Evolutionary conservation across 2,888 invertebrate genomes (phyloP).

Genomic region (Amblyteles armatorius): DNA sequence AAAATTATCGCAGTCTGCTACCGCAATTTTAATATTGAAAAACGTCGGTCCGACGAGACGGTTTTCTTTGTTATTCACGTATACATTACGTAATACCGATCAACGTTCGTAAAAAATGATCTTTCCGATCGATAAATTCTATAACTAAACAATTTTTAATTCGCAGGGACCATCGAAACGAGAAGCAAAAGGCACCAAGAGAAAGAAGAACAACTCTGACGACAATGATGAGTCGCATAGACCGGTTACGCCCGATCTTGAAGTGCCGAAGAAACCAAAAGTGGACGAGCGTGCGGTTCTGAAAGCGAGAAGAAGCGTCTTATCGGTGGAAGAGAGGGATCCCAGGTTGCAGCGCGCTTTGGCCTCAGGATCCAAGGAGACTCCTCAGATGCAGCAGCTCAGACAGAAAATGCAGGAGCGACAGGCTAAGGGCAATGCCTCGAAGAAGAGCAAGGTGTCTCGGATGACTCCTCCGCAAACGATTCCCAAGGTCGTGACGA

Average conservation of each 20-base stretch:
- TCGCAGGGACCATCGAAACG: slow-evolving; percentile 38
- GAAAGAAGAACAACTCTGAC: slow-evolving; percentile 39
- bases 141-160: not conserved
- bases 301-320: slow-evolving; percentile 64
- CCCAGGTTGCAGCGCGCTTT: not conserved
- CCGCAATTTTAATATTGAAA: not conserved
- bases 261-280: slow-evolving; percentile 14
- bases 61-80: not conserved
- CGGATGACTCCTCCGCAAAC: not conserved
- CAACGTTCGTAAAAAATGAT: not conserved
- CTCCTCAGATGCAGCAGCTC: slow-evolving; percentile 75
- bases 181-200: slow-evolving; percentile 44
- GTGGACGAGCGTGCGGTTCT: slow-evolving; percentile 59
- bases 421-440: slow-evolving; percentile 61
- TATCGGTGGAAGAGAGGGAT: not conserved
- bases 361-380: slow-evolving; percentile 69
- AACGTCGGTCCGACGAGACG: not conserved
- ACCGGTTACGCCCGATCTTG: slow-evolving; percentile 64
- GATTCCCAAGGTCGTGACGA: not conserved
- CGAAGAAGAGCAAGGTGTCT: slow-evolving; percentile 14
- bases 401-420: slow-evolving; percentile 71
- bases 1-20: not conserved
- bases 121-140: not conserved
- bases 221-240: not conserved
- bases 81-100: not conserved